Base-by-base conservation (phyloP, 2,113 vertebrate genomes). In the Syngnathus scovelli region DNA sequence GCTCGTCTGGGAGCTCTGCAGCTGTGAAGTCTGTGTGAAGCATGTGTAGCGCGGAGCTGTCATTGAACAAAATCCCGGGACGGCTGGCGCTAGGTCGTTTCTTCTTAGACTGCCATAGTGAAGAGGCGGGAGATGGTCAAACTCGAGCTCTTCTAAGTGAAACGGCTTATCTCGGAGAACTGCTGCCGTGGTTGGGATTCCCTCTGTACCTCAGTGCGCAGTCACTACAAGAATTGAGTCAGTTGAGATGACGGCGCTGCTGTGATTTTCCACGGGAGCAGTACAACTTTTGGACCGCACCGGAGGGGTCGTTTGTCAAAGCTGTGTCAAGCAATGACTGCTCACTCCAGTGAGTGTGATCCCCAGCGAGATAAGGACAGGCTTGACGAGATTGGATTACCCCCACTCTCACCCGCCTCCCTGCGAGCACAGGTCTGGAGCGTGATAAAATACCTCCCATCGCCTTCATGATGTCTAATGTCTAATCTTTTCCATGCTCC, bases 401-500 rank as follows among this genome's bases (percentile, higher is more conserved):
- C 38, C 43, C 27, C 74, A 72, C 70, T 4, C 49, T 5, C 49
- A 7, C 21, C 13, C 11, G 64, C 68, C 62, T 64, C 63, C 68
- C 70, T 3, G 66, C 59, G 11, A 79, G 66, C 66, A 13, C 11
- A 23, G 52, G 62, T 75, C 37, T 1, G 46, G 52, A 52, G 56
- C 66, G 64, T 67, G 69, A 81, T 82, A 81, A 85, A 83, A 75
- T 67, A 23, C 67, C 72, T 72, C 73, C 64, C 65, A 65, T 67
- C 67, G 72, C 70, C 54, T 67, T 48, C 67, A 59, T 62, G 21
- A n/a, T 73, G 75, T 68, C 60, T 62, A 77, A 64, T 71, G 72
- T 82, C 72, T 79, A 77, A 83, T 84, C 55, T 83, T 86, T 84
- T 83, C 78, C 82, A 76, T 71, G 68, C 73, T 70, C 51, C 4